Base-by-base conservation (phyloP, 2,797 vertebrate species). In the Acipenser transmontanus region DNA sequence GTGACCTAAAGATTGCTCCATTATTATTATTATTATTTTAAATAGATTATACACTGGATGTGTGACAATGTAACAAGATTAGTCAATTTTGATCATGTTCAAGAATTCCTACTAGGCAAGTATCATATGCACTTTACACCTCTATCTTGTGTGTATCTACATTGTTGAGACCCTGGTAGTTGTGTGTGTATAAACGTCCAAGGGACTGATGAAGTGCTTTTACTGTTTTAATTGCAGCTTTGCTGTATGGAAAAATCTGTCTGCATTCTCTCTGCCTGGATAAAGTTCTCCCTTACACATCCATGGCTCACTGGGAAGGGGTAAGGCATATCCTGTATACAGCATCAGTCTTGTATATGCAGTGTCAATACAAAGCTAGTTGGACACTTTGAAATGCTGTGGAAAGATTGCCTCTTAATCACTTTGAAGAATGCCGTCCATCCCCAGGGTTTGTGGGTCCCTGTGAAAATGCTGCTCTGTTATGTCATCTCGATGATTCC, bases 31-130 rank as follows among this genome's bases (percentile, higher is more conserved):
- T 34, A 72, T 76, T 73, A 17, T 68, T 70, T 59, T 64, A 66
- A 79, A 65, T 72, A 99, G 97, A 83, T 99, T 70, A 92, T 95
- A 70, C 87, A 83, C 7, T 99, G 97, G 95, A 87, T 98, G 80
- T 93, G 87, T 74, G 94, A 95, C 79, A 91, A 91, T 62, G 50
- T 87, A 67, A 92, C 88, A 72, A 71, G 85, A 7, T 93, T 92
- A 17, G 80, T 88, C 65, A 90, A 86, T 68, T 96, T 97, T 81
- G 93, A 98, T 84, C 94, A 92, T 68, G 91, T 97, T 78, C 96
- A 98, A 80, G 97, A 99, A 84, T 96, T 98, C 84, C 88, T 98
- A 74, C 83, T 96, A 61, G 95, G 97, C 98, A 84, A 81, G 94
- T 73, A 51, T 56, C 13, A 56, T 12, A 2, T 20, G 20, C 20